phyloP scores from a whole-genome alignment of 2,113 vertebrate species.

The Silurus glanis region DNA sequence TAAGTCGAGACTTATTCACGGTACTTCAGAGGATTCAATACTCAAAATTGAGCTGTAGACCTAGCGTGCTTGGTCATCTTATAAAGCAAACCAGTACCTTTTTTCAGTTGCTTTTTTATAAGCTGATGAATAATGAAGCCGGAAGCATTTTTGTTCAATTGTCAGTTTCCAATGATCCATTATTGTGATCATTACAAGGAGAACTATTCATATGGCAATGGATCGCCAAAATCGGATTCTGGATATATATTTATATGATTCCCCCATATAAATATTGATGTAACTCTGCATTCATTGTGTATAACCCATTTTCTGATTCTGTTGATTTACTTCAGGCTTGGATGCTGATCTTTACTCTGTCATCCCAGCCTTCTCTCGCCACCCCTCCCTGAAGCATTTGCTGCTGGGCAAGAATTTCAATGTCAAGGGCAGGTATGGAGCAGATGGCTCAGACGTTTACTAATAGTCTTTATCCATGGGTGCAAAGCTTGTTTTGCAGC shows the following conservation, averaged over 20 bases:
- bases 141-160: background rate
- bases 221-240: background rate
- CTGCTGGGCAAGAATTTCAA: constrained; percentile 90
- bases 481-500: background rate
- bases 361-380: constrained; percentile 81
- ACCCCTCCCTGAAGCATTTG: constrained; percentile 85
- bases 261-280: background rate
- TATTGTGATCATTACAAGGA: background rate
- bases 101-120: no score
- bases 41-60: background rate
- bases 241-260: background rate
- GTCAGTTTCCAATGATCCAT: background rate
- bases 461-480: no score
- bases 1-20: background rate
- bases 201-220: background rate
- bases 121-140: background rate
- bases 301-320: background rate
- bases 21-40: background rate
- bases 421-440: constrained; percentile 84
- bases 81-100: background rate
- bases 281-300: background rate
- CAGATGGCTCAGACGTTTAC: background rate
- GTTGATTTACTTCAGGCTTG: constrained; percentile 70
- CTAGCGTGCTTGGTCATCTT: background rate
- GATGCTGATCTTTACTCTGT: constrained; percentile 83